Base-by-base conservation (phyloP, 2,797 vertebrate species). In the Pangasius krempfi region DNA sequence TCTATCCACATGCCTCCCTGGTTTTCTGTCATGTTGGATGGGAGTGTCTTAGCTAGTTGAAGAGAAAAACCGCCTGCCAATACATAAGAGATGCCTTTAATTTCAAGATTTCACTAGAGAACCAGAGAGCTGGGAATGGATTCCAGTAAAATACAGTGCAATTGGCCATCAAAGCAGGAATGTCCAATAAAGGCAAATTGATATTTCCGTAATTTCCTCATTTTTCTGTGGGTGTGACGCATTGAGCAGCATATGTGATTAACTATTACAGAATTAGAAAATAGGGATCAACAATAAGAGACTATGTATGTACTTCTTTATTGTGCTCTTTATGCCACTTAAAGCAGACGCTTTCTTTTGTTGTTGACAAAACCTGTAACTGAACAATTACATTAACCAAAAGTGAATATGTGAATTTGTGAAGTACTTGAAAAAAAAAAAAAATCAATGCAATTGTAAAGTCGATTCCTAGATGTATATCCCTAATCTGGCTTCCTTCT, bases 1-100 rank as follows among this genome's bases (percentile, higher is more conserved):
- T 86, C 73, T 40, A 83, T 83, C 84, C 47, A 73, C 70, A 87
- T 44, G 25, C 60, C 64, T 87, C 68, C 81, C 52, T 88, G 86
- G 25, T 88, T 50, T 73, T 50, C 66, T 85, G 72, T 89, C 47
- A 33, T 88, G 56, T 62, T 80, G 70, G 75, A 85, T 68, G 73
- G 85, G 84, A 83, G 66, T 85, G 73, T 89, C 85, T 58, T 76
- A 60, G 78, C 72, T 80, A 73, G 73, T 52, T 58, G 33, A 56
- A 85, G 89, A 91, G 66, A 89, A 87, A 64, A 79, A 66, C 47
- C 4, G n/a, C 37, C 50, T 80, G 37, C 60, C 83, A 64, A 86
- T 83, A 80, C 72, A 72, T 27, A 84, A 89, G 84, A 89, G 88
- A 70, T 81, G 85, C 89, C 85, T 86, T 86, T 86, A 88, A 91